Evolutionary conservation across 2,797 vertebrate genomes (phyloP).

Genomic region (Lithobates sylvaticus): DNA sequence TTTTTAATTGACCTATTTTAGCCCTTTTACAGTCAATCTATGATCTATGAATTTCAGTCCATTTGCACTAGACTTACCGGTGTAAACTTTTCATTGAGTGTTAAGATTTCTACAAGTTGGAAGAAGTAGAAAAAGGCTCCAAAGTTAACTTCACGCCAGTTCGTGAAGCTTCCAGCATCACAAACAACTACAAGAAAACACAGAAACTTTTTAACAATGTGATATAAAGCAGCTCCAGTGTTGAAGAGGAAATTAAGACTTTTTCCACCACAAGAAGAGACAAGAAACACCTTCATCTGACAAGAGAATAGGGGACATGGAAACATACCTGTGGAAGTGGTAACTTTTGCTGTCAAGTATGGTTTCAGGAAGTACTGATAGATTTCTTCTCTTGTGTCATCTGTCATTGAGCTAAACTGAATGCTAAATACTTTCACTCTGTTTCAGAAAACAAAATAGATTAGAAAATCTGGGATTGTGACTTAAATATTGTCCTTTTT

Average conservation of each 20-base stretch:
- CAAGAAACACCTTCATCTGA: neutral
- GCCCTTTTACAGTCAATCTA: neutral
- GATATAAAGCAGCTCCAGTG: neutral
- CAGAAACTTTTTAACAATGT: neutral
- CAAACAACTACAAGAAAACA: neutral
- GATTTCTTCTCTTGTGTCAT: conserved; percentile 5
- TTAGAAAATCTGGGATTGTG: neutral
- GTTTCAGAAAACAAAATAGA: conserved; percentile 2
- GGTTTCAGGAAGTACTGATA: conserved; percentile 30
- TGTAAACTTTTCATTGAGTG: conserved; percentile 7
- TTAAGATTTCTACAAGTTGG: neutral
- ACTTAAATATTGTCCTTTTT: neutral
- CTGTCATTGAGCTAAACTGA: neutral
- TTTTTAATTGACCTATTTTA: too few species aligned
- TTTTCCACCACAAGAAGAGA: neutral
- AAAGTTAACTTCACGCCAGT: neutral
- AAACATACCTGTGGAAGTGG: conserved; percentile 11
- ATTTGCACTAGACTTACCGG: neutral
- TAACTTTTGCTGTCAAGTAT: neutral
- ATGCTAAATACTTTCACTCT: conserved; percentile 40
- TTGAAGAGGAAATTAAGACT: neutral
- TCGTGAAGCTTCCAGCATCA: neutral
- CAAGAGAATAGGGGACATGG: neutral
- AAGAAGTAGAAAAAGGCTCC: neutral
- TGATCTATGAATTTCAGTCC: neutral